Evolutionary conservation across 1,140 invertebrate genomes (phyloP), one percentile per base, ranked within the genome.

Genomic region (Orius insidiosus): DNA sequence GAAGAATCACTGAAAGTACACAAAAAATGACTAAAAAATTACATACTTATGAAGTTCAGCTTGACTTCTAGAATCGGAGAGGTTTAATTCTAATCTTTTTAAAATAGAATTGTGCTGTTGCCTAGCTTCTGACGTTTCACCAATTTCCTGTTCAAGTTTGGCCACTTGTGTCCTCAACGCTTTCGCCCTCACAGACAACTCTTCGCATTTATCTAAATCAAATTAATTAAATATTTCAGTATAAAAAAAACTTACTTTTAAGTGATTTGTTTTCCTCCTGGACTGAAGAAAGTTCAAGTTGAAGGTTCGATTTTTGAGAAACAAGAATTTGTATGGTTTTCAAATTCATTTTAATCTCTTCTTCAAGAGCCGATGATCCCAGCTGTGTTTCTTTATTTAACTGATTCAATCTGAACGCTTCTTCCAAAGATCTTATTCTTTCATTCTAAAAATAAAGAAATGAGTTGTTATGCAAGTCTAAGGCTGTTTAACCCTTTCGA

Each of bases 311-410:
- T 61, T 85, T 86, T 56, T 87, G 83, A 2, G 72, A 72, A 13
- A 87, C 80, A 15, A 87, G 59, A 49, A 87, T 76, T 38, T 76
- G 76, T 37, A 85, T 77, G 5, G 81, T 82, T 57, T 84, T 77
- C 45, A 76, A 64, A 61, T 85, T 78, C 52, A 68, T 56, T 53
- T 76, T 65, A 7, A 76, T 54, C 52, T 78, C 74, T 53, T 78
- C 72, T 56, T 75, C 48, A 14, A 51, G 33, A 3, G 45, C 42
- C 2, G 30, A 30, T 10, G 48, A 10, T 39, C 33, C 13, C 15
- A 44, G 33, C 4, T 42, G 35, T 4, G 32, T 36, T 24, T 44
- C 15, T 47, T 47, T 48, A 9, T 38, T 36, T 10, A 49, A 30
- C 34, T 34, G 11, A 41, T 36, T 51, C 8, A 38, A 39, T 24